These are phyloP conservation scores for Passer montanus DNA, from an alignment of 2,113 vertebrate species.

Conservation along the genomic window DNA sequence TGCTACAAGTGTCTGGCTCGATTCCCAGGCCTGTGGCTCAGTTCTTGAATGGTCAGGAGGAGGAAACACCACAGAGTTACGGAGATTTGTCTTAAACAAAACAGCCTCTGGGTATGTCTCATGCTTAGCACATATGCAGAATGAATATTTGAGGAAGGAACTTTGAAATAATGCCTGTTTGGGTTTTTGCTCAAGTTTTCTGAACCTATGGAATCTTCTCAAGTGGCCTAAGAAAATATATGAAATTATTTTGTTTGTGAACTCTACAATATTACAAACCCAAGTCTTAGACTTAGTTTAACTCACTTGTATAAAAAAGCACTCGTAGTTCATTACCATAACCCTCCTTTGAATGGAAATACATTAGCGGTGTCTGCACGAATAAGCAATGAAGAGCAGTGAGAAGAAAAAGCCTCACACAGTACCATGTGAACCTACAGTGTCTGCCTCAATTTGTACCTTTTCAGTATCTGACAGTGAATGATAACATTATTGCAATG, in stretches of 20 bases:
- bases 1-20: background rate
- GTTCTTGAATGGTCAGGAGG: background rate
- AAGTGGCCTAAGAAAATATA: background rate
- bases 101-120: background rate
- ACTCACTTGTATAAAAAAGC: background rate
- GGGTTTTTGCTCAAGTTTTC: background rate
- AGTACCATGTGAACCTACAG: background rate
- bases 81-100: background rate
- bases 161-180: background rate
- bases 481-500: slow-evolving; percentile 59
- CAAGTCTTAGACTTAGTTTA: background rate
- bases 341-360: background rate
- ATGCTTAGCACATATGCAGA: background rate
- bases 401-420: background rate
- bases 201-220: background rate
- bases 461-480: slow-evolving; percentile 62
- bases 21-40: background rate
- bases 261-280: background rate
- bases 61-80: background rate
- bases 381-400: background rate
- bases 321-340: background rate
- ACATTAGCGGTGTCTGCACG: background rate
- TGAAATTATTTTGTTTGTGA: background rate
- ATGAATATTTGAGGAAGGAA: background rate
- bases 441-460: slow-evolving; percentile 52